phyloP scores from a whole-genome alignment of 2,888 invertebrate species.

The Anthophora plumipes region DNA sequence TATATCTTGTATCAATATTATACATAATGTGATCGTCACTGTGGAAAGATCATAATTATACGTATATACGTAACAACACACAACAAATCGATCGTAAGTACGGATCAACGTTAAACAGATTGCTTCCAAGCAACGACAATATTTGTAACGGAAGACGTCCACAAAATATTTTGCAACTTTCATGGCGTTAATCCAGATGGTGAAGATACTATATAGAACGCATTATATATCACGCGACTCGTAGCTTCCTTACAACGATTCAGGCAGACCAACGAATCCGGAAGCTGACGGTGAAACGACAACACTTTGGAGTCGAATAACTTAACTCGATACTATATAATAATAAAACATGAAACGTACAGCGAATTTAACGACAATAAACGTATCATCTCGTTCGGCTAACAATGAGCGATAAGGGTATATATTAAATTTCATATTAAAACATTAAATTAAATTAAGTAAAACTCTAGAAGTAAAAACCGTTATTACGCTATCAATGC shows the following conservation, averaged over 20 bases:
- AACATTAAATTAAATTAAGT: constrained; percentile 68
- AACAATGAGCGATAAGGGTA: constrained; percentile 38
- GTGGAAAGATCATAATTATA: constrained; percentile 23
- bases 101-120: constrained; percentile 8
- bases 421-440: constrained; percentile 69
- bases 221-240: constrained; percentile 11
- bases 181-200: background rate
- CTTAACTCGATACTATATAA: constrained; percentile 8
- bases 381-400: constrained; percentile 42
- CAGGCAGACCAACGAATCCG: constrained; percentile 15
- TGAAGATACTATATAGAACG: constrained; percentile 46
- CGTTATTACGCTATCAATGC: constrained; percentile 7
- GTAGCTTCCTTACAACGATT: constrained; percentile 27
- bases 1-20: background rate
- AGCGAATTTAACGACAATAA: constrained; percentile 35
- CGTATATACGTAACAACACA: constrained; percentile 16
- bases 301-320: constrained; percentile 32
- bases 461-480: constrained; percentile 54
- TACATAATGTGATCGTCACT: constrained; percentile 24
- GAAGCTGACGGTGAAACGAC: constrained; percentile 15
- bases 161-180: constrained; percentile 75
- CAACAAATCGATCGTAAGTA: background rate
- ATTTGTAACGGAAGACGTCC: constrained; percentile 76
- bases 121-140: background rate
- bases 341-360: constrained; percentile 17